Percentiles rank a stretch among this genome's conserved stretches.
These are phyloP conservation scores for Anthoptus insignis DNA, from an alignment of 2,888 invertebrate species.

Conservation along the genomic window DNA sequence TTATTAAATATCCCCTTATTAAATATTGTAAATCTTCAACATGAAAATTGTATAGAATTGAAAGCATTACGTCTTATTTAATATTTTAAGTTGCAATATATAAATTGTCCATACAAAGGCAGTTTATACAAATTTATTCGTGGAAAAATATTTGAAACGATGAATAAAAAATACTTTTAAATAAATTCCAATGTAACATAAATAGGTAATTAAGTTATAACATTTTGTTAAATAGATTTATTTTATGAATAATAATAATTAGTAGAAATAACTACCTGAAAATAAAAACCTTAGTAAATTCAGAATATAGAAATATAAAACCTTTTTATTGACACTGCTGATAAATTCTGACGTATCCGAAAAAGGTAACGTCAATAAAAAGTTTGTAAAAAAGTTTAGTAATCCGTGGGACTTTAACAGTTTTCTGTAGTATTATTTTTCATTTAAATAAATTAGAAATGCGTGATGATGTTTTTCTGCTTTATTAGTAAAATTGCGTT, in stretches of 20 bases:
- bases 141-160: no score
- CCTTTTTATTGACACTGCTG: conserved; percentile 26
- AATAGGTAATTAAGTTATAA: no score
- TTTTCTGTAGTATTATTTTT: conserved; percentile 10
- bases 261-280: not conserved
- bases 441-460: conserved; percentile 25
- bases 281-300: not conserved
- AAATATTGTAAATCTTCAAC: not conserved
- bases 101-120: no score
- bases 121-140: no score
- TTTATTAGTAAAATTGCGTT: conserved; percentile 17
- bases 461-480: conserved; percentile 43
- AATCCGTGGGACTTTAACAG: conserved; percentile 18
- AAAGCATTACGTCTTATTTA: conserved; percentile 1
- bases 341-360: conserved; percentile 25
- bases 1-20: no score
- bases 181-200: no score
- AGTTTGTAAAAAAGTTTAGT: conserved; percentile 43
- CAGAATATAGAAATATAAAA: conserved; percentile 11
- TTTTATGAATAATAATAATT: no score
- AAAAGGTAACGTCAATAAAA: conserved; percentile 40
- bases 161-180: no score
- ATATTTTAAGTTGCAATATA: no score
- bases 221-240: no score
- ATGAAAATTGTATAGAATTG: not conserved